Evolutionary conservation across 2,888 invertebrate species (phyloP).

Genomic region (Heliconius sara): DNA sequence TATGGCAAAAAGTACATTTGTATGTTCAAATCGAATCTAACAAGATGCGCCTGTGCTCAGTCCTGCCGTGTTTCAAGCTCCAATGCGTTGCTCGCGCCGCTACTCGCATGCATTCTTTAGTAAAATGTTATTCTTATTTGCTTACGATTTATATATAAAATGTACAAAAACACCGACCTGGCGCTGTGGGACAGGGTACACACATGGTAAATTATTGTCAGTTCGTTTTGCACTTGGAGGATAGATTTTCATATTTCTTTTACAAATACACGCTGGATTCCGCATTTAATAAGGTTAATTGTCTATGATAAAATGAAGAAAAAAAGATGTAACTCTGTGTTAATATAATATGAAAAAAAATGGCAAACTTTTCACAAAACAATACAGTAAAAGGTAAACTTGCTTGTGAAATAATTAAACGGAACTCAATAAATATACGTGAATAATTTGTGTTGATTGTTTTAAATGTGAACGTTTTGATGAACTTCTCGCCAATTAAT

Average conservation of each 20-base stretch:
- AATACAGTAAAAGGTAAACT: slow-evolving; percentile 1
- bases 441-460: slow-evolving; percentile 34
- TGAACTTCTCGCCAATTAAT: slow-evolving; percentile 34
- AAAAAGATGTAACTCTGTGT: too few species aligned
- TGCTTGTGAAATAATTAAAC: slow-evolving; percentile 33
- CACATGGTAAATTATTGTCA: too few species aligned
- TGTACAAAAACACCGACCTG: not conserved
- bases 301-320: too few species aligned
- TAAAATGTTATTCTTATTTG: slow-evolving; percentile 25
- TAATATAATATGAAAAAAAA: not conserved
- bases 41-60: slow-evolving; percentile 17
- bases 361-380: not conserved
- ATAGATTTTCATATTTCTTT: too few species aligned
- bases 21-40: slow-evolving; percentile 32
- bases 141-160: not conserved
- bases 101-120: slow-evolving; percentile 10
- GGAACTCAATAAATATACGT: slow-evolving; percentile 31
- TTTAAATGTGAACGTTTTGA: slow-evolving; percentile 34
- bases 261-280: too few species aligned
- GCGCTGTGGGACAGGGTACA: too few species aligned
- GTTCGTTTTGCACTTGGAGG: too few species aligned
- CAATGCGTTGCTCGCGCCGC: slow-evolving; percentile 27
- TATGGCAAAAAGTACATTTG: slow-evolving; percentile 21
- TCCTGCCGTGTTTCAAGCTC: slow-evolving; percentile 37
- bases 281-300: too few species aligned